Evolutionary conservation across 2,888 invertebrate species (phyloP).

Genomic region (Volucella bombylans): DNA sequence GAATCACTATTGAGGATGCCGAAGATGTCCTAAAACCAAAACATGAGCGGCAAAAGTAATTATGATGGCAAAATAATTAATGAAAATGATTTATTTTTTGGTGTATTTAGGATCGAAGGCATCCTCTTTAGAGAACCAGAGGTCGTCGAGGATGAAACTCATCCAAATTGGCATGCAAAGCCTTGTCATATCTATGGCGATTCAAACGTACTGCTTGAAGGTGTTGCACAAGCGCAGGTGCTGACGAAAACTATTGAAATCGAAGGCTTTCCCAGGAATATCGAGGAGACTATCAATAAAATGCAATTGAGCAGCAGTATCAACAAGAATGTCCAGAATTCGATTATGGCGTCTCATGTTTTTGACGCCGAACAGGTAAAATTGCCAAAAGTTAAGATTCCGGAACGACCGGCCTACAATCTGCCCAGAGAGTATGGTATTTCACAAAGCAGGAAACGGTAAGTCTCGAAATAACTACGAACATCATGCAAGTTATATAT

Average conservation of each 20-base stretch:
- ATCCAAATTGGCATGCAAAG: slow-evolving; percentile 86
- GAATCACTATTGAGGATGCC: slow-evolving; percentile 86
- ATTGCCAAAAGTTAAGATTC: slow-evolving; percentile 88
- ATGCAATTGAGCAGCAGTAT: slow-evolving; percentile 83
- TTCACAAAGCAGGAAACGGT: slow-evolving; percentile 87
- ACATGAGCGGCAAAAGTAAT: slow-evolving; percentile 75
- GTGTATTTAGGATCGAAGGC: slow-evolving; percentile 13
- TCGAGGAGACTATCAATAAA: slow-evolving; percentile 84
- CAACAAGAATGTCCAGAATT: slow-evolving; percentile 86
- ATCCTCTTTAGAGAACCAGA: slow-evolving; percentile 66
- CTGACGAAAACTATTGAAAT: slow-evolving; percentile 89
- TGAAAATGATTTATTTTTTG: background rate
- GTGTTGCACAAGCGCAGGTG: slow-evolving; percentile 90
- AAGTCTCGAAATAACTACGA: slow-evolving; percentile 77
- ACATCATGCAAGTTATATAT: background rate
- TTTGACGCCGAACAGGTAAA: slow-evolving; percentile 91
- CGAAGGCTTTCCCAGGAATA: slow-evolving; percentile 85
- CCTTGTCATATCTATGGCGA: slow-evolving; percentile 85
- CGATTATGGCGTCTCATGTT: slow-evolving; percentile 86
- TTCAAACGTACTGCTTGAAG: slow-evolving; percentile 87
- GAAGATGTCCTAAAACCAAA: slow-evolving; percentile 84
- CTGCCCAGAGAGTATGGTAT: slow-evolving; percentile 90
- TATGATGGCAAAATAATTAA: background rate
- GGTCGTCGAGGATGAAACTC: slow-evolving; percentile 84
- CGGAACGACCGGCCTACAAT: slow-evolving; percentile 87